Evolutionary conservation across 2,888 invertebrate species (phyloP).

Genomic region (Entomobrya multifasciata): DNA sequence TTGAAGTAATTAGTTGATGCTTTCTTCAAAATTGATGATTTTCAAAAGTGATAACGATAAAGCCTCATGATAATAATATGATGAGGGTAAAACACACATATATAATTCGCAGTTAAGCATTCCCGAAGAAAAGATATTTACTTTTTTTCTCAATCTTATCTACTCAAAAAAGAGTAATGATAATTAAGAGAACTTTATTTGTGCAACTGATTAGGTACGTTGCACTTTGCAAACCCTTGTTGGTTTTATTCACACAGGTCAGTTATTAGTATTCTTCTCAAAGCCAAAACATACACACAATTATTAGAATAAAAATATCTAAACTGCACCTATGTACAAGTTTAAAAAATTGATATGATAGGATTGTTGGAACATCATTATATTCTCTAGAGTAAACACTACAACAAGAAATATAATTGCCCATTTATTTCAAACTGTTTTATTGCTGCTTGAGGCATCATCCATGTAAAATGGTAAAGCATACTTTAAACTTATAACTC

Average conservation of each 20-base stretch:
- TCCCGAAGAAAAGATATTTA: slow-evolving; percentile 37
- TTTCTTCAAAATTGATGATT: slow-evolving; percentile 48
- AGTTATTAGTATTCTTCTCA: slow-evolving; percentile 56
- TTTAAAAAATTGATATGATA: slow-evolving; percentile 3
- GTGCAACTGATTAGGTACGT: slow-evolving; percentile 45
- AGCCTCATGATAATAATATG: slow-evolving; percentile 6
- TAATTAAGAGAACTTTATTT: slow-evolving; percentile 61
- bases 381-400: slow-evolving; percentile 37
- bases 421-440: slow-evolving; percentile 55
- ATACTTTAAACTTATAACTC: too few species aligned
- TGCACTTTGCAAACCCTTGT: too few species aligned
- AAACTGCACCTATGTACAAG: not conserved
- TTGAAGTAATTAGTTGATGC: slow-evolving; percentile 4
- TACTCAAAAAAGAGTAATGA: slow-evolving; percentile 45
- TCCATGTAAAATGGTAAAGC: slow-evolving; percentile 43
- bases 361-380: not conserved
- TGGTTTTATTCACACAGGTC: slow-evolving; percentile 59
- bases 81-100: slow-evolving; percentile 17
- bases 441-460: slow-evolving; percentile 48
- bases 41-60: slow-evolving; percentile 30
- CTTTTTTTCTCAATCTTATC: slow-evolving; percentile 17
- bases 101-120: too few species aligned
- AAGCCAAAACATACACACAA: slow-evolving; percentile 18
- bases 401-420: slow-evolving; percentile 48
- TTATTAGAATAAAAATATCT: not conserved